These are phyloP conservation scores for Tiphia femorata DNA, from an alignment of 2,888 invertebrate species.

Conservation along the genomic window DNA sequence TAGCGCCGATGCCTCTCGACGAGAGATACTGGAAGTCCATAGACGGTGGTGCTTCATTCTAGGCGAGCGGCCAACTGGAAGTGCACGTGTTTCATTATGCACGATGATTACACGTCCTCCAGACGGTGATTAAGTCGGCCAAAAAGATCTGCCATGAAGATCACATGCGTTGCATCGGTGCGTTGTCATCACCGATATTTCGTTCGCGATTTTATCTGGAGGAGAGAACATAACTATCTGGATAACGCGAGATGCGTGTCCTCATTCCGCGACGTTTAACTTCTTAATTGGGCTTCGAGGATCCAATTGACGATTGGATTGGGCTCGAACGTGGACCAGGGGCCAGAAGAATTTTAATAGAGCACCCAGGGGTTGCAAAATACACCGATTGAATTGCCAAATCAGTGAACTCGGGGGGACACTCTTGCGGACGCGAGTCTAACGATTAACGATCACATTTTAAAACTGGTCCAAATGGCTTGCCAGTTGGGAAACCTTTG, in stretches of 20 bases:
- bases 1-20: too few species aligned
- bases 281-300: constrained; percentile 14
- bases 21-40: too few species aligned
- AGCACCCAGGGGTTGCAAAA: constrained; percentile 15
- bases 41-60: too few species aligned
- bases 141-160: too few species aligned
- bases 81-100: too few species aligned
- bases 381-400: constrained; percentile 25
- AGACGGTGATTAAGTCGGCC: too few species aligned
- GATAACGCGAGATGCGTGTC: background rate
- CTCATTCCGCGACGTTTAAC: constrained; percentile 1
- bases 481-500: constrained; percentile 16
- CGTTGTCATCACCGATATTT: too few species aligned
- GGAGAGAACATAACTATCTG: background rate
- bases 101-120: too few species aligned
- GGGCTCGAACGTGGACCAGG: background rate
- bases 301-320: constrained; percentile 10
- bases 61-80: too few species aligned
- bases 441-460: constrained; percentile 23
- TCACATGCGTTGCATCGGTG: too few species aligned
- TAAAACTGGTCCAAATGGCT: constrained; percentile 7
- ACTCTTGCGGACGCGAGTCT: background rate
- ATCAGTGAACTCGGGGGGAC: constrained; percentile 19
- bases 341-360: constrained; percentile 30
- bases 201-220: background rate